Percentiles rank a stretch among this genome's conserved stretches.
Conservation (phyloP, 2,797 vertebrate species). For the Loriculus beryllinus region DNA sequence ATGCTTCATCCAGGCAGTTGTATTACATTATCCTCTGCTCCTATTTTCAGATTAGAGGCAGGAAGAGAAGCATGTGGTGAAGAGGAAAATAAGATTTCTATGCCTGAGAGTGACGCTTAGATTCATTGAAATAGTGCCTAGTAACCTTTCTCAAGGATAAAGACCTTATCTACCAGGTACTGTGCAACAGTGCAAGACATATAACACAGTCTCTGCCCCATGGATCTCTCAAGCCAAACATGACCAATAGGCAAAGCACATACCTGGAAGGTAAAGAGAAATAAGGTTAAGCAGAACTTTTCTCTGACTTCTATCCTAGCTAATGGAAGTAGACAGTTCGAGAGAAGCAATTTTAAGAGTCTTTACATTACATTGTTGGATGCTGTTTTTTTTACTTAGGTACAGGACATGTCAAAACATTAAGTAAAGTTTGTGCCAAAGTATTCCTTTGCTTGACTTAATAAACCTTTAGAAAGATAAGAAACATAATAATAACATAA, state of each 20-base stretch:
- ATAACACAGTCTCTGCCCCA: background rate
- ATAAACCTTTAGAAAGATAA: constrained; percentile 22
- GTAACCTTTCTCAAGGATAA: background rate
- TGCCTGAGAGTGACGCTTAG: background rate
- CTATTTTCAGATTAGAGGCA: background rate
- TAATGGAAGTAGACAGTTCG: background rate
- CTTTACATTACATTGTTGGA: background rate
- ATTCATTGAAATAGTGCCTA: background rate
- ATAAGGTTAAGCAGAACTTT: background rate
- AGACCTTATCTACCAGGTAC: background rate
- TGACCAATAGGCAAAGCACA: background rate
- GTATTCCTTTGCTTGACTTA: background rate
- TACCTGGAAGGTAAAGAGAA: background rate
- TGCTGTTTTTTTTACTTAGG: background rate
- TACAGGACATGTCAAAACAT: background rate
- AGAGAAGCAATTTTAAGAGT: background rate
- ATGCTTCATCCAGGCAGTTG: background rate
- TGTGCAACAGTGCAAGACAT: background rate
- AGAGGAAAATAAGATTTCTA: background rate
- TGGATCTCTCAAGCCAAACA: background rate
- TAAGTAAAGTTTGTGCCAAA: background rate
- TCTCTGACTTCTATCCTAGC: background rate
- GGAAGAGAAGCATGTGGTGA: background rate
- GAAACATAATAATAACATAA: constrained; percentile 29
- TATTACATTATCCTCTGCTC: background rate